Percentiles rank a stretch among this genome's conserved stretches.
These are phyloP conservation scores for Liparis tanakae DNA, from an alignment of 2,797 vertebrate genomes.

Conservation along the genomic window DNA sequence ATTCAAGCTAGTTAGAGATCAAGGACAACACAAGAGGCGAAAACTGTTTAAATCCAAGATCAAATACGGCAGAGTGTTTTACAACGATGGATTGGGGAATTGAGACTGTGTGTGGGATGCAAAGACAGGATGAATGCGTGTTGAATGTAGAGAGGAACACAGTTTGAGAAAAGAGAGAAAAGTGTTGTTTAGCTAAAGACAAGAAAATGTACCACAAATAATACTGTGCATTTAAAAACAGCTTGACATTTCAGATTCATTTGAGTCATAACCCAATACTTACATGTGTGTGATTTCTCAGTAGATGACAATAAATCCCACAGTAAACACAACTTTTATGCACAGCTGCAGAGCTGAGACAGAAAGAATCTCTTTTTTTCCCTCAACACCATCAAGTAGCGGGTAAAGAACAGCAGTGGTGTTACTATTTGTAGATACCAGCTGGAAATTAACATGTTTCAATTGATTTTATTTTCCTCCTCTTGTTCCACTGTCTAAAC, in stretches of 20 bases:
- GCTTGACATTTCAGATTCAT: conserved; percentile 17
- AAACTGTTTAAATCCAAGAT: conserved; percentile 65
- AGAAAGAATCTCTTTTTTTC: conserved; percentile 4
- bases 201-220: conserved; percentile 20
- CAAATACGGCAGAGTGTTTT: conserved; percentile 60
- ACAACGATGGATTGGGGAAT: conserved; percentile 44
- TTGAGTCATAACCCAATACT: conserved; percentile 9
- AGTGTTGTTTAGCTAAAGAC: conserved; percentile 11
- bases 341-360: conserved; percentile 24
- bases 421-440: conserved; percentile 29
- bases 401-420: conserved; percentile 28
- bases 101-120: conserved; percentile 54
- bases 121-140: conserved; percentile 21
- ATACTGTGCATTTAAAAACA: conserved; percentile 25
- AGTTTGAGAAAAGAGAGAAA: conserved; percentile 2
- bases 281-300: conserved; percentile 17
- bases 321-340: conserved; percentile 14
- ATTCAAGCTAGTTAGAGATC: conserved; percentile 63
- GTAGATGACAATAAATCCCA: conserved; percentile 27
- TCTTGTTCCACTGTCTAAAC: conserved; percentile 42
- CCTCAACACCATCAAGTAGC: conserved; percentile 8
- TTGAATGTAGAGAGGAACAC: conserved; percentile 40
- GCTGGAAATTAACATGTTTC: conserved; percentile 54
- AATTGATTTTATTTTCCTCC: conserved; percentile 51
- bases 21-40: conserved; percentile 55